These are phyloP conservation scores for Metallyticus violacea DNA, from an alignment of 2,888 invertebrate genomes.

Conservation along the genomic window DNA sequence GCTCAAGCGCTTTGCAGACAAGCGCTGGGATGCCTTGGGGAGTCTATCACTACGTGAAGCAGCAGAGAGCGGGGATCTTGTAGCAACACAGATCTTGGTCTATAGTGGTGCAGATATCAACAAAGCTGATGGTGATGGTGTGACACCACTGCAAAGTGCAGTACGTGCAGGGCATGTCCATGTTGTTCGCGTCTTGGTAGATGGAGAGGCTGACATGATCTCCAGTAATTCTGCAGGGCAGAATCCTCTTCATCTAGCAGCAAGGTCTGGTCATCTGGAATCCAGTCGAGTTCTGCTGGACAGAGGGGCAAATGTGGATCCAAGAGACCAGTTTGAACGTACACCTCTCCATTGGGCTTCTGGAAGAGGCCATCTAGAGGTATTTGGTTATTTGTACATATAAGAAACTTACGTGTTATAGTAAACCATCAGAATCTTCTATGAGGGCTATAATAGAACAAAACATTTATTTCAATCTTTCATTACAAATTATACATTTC, in stretches of 20 bases:
- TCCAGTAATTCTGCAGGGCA: neutral
- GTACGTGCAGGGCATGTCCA: neutral
- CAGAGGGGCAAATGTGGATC: neutral
- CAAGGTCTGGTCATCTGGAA: neutral
- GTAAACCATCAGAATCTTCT: too few relatives aligned
- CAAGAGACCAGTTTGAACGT: neutral
- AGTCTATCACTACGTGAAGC: neutral
- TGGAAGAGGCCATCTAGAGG: neutral
- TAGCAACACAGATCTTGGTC: neutral
- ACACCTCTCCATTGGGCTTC: neutral
- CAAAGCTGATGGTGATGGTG: neutral
- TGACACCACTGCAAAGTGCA: neutral
- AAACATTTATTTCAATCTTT: too few relatives aligned
- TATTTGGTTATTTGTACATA: neutral
- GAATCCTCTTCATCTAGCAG: neutral
- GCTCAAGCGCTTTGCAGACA: neutral
- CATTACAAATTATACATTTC: too few relatives aligned
- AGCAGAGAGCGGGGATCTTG: neutral
- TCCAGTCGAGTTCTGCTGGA: neutral
- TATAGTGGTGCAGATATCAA: neutral
- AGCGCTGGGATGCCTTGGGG: neutral
- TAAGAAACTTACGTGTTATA: too few relatives aligned
- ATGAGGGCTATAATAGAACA: too few relatives aligned
- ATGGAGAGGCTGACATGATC: neutral
- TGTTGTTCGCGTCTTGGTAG: neutral